These are phyloP conservation scores for Apis florea DNA, from an alignment of 1,140 invertebrate genomes.

Conservation along the genomic window DNA sequence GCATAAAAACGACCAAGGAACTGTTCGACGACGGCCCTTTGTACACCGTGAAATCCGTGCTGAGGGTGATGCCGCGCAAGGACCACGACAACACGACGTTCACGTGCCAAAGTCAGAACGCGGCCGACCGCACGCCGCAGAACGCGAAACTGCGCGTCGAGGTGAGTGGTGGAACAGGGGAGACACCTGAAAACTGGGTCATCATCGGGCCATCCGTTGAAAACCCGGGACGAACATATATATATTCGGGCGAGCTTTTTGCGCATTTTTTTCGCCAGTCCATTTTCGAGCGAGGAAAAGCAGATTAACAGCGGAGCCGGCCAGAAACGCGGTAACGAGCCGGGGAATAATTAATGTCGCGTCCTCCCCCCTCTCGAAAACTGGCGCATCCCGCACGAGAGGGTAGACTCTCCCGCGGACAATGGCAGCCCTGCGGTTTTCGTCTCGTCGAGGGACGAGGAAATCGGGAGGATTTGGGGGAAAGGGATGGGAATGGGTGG, in stretches of 20 bases:
- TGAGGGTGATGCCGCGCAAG: slow-evolving; percentile 91
- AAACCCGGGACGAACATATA: background rate
- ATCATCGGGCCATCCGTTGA: slow-evolving; percentile 10
- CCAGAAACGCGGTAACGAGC: slow-evolving; percentile 54
- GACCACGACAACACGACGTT: slow-evolving; percentile 94
- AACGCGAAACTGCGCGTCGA: slow-evolving; percentile 89
- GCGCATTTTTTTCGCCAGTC: slow-evolving; percentile 23
- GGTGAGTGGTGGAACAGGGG: slow-evolving; percentile 79
- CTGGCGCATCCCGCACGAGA: slow-evolving; percentile 29
- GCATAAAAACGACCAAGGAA: slow-evolving; percentile 87
- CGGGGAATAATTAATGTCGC: slow-evolving; percentile 61
- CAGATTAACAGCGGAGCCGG: slow-evolving; percentile 54
- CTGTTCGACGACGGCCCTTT: slow-evolving; percentile 89
- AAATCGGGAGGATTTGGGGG: background rate
- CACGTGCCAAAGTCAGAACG: slow-evolving; percentile 94
- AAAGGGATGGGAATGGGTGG: background rate
- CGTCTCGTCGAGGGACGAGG: background rate
- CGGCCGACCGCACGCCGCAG: slow-evolving; percentile 89
- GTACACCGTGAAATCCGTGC: slow-evolving; percentile 90
- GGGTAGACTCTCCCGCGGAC: slow-evolving; percentile 4
- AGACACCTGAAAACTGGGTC: slow-evolving; percentile 26
- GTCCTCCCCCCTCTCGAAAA: slow-evolving; percentile 39
- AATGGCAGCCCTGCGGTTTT: background rate
- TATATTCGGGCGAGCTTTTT: slow-evolving; percentile 17
- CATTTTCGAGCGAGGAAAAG: slow-evolving; percentile 20